These are phyloP conservation scores for Peromyscus aztecus DNA, from an alignment of 2,797 vertebrate species.

Conservation along the genomic window DNA sequence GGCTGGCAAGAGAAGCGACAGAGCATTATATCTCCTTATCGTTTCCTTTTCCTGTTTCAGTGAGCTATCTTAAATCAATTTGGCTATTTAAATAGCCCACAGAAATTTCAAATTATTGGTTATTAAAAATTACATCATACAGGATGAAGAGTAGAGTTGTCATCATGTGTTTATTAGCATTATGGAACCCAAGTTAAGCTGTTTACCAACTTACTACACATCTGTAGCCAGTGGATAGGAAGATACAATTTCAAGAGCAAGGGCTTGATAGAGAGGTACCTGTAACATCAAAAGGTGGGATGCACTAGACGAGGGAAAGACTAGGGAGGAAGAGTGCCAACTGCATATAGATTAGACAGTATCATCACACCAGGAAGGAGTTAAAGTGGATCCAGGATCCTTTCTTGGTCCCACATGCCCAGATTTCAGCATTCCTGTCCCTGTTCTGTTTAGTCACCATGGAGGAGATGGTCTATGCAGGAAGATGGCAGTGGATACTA, in stretches of 20 bases:
- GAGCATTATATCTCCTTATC: not conserved
- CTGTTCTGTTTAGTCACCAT: accelerated
- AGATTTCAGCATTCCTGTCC: too few relatives aligned
- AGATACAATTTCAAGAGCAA: not conserved
- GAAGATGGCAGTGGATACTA: accelerated
- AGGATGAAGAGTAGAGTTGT: not conserved
- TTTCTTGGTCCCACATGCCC: too few relatives aligned
- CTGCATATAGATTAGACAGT: accelerated
- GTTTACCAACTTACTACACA: not conserved
- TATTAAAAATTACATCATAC: not conserved
- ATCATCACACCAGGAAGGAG: accelerated
- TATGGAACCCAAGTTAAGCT: not conserved
- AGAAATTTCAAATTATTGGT: not conserved
- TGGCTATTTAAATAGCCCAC: not conserved
- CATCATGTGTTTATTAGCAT: not conserved
- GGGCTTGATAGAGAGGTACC: not conserved
- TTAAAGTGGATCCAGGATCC: accelerated
- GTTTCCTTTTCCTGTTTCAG: not conserved
- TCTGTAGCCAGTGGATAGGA: not conserved
- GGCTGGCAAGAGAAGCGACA: not conserved
- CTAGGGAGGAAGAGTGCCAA: too few relatives aligned
- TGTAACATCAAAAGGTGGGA: not conserved
- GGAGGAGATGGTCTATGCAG: too few relatives aligned
- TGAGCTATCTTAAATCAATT: not conserved
- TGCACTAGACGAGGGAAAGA: not conserved